phyloP scores from a whole-genome alignment of 2,113 vertebrate species.

The Dissostichus mawsoni region DNA sequence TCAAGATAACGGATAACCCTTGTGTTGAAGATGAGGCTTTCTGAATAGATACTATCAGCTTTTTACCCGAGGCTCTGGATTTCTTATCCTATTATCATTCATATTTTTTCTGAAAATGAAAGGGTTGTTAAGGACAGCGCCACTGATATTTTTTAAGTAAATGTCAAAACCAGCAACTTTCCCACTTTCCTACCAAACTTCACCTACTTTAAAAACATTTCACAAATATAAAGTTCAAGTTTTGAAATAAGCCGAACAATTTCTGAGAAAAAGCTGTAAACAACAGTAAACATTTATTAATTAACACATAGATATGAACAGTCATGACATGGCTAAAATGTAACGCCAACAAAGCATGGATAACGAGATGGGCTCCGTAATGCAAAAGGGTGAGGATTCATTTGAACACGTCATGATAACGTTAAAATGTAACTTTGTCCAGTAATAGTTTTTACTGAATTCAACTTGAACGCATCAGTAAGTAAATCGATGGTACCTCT shows the following conservation, averaged over 20 bases:
- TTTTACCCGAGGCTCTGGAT: not conserved
- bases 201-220: not conserved
- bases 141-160: not conserved
- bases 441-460: no score
- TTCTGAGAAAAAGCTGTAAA: no score
- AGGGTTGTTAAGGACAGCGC: not conserved
- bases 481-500: no score
- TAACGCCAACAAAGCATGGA: no score
- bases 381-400: no score
- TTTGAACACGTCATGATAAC: no score
- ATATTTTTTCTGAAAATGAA: not conserved
- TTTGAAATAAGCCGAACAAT: not conserved
- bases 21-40: not conserved
- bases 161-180: not conserved
- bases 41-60: slow-evolving; percentile 1
- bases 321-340: no score
- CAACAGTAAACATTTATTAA: no score
- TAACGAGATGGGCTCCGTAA: no score
- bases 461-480: no score
- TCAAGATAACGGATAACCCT: not conserved
- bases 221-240: not conserved
- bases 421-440: no score
- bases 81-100: not conserved
- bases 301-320: no score
- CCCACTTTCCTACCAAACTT: not conserved